Base-by-base conservation (phyloP, 2,888 invertebrate genomes). In the Tortrix viridana region DNA sequence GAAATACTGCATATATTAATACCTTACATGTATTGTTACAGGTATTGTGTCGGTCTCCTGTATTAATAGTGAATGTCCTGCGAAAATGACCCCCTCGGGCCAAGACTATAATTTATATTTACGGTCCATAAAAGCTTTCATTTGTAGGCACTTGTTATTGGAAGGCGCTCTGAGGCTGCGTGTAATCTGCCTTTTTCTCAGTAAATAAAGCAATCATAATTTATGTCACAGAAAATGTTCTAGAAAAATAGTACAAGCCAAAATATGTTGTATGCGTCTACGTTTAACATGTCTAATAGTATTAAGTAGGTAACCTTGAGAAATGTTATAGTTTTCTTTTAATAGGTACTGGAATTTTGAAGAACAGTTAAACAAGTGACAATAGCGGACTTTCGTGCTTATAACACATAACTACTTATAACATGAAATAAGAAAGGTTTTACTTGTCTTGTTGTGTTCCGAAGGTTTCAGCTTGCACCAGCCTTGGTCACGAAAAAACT, bases 121-220 rank as follows among this genome's bases (percentile, higher is more conserved):
- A 87, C 82, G 85, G 77, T 72, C 85, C 76, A 84, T 86, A 85
- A 86, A 85, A 77, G 81, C 81, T 81, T 81, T 84, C 82, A 84
- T 85, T 82, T 79, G 81, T 77, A 75, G 80, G 75, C 81, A 78
- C 81, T 82, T 80, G 79, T 82, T 84, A 85, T 86, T 80, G 84
- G 83, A 81, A 84, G 53, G 41, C 41, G 41, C 53, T 23, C 22
- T n/a, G n/a, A 22, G 53, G 38, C 41, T 23, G 41, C n/a, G n/a
- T 53, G 23, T 53, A 52, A 52, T 52, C 52, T 38, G 49, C 49
- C 32, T 53, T 53, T 53, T 41, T 53, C 38, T 43, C 53, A 53
- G 53, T 53, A 53, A 52, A 52, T 52, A 52, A 52, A 43, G 41
- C 53, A 41, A 53, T 53, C 20, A 41, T 53, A 41, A 53, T 16